Evolutionary conservation across 2,888 invertebrate species (phyloP).

Genomic region (Allacma fusca): DNA sequence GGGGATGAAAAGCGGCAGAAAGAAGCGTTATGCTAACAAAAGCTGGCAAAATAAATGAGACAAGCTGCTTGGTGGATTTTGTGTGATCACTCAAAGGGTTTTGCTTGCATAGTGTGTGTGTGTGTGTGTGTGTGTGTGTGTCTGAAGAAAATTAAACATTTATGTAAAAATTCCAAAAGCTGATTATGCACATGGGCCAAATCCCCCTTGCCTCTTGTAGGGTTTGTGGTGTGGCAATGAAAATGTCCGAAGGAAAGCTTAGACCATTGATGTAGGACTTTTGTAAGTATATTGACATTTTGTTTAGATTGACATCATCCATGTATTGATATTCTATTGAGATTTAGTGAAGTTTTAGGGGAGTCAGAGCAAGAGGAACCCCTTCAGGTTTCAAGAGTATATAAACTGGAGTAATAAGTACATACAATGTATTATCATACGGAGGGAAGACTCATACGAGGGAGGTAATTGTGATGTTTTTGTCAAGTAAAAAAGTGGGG

Average conservation of each 20-base stretch:
- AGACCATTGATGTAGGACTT: no score
- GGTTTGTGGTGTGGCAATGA: background rate
- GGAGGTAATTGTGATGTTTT: background rate
- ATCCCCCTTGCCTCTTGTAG: background rate
- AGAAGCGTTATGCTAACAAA: conserved; percentile 30
- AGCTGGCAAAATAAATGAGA: conserved; percentile 2
- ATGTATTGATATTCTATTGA: no score
- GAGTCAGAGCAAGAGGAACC: no score
- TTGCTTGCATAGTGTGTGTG: background rate
- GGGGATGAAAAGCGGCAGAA: background rate
- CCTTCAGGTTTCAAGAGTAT: no score
- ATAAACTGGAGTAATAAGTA: background rate
- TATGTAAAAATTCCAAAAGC: background rate
- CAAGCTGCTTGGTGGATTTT: background rate
- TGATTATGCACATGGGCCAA: background rate
- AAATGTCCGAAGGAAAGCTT: background rate
- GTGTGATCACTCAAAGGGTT: background rate
- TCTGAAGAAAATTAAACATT: background rate
- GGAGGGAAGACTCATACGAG: background rate
- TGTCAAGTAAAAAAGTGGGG: background rate
- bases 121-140: conserved; percentile 4
- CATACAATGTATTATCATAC: background rate
- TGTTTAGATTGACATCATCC: no score
- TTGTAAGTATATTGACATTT: no score
- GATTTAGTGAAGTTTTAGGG: no score